These are phyloP conservation scores for Pammene aurita DNA, from an alignment of 2,888 invertebrate genomes.

Conservation along the genomic window DNA sequence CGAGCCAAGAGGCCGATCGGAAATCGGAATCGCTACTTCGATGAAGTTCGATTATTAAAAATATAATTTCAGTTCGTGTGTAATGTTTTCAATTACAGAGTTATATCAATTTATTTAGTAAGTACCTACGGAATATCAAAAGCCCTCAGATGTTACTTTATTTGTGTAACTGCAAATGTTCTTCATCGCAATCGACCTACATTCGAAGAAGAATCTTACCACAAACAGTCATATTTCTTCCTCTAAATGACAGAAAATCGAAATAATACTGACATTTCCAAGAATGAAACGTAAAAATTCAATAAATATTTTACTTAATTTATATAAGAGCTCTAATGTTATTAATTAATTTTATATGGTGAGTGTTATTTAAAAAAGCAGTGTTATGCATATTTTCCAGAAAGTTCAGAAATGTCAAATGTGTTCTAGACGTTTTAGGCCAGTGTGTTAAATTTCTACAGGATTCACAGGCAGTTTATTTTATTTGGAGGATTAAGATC, in stretches of 20 bases:
- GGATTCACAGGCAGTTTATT: too few species aligned
- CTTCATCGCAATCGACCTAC: not conserved
- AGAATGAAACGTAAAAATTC: conserved; percentile 48
- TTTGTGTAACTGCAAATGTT: not conserved
- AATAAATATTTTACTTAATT: conserved; percentile 53
- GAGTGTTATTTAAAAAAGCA: conserved; percentile 47
- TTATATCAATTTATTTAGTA: too few species aligned
- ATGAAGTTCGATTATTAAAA: too few species aligned
- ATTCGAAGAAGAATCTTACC: conserved; percentile 9
- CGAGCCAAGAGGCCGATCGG: not conserved
- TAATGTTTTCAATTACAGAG: too few species aligned
- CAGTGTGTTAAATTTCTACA: too few species aligned
- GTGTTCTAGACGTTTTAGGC: too few species aligned
- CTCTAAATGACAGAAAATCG: conserved; percentile 30
- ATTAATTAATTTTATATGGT: conserved; percentile 75
- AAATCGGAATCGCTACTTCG: not conserved
- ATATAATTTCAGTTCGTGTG: too few species aligned
- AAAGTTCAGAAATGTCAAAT: too few species aligned
- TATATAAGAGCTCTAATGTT: conserved; percentile 67
- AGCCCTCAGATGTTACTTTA: too few species aligned
- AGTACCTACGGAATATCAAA: too few species aligned
- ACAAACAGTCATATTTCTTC: conserved; percentile 34
- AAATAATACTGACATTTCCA: conserved; percentile 46
- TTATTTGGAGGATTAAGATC: too few species aligned
- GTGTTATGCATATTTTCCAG: not conserved